phyloP scores from a whole-genome alignment of 2,888 invertebrate species.

The Drosophila affinis region DNA sequence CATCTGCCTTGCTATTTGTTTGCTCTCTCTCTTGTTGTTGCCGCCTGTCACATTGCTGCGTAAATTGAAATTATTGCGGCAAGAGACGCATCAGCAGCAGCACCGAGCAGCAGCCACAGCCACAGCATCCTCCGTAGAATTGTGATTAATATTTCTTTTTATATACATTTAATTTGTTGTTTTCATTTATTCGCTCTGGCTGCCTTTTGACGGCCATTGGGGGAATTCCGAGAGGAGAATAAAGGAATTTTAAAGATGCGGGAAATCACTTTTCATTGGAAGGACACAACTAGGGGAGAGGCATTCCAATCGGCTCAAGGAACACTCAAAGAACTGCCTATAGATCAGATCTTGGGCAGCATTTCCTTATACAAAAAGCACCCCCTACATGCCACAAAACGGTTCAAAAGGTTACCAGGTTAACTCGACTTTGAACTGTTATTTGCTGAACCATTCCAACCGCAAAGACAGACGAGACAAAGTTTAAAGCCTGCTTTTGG shows the following conservation, averaged over 20 bases:
- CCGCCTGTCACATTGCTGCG: constrained; percentile 71
- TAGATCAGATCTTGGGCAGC: too few species aligned
- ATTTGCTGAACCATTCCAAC: neutral
- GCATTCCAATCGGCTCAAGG: too few species aligned
- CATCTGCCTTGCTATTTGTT: constrained; percentile 52
- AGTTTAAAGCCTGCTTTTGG: neutral
- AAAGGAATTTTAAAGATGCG: neutral
- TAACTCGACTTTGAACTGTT: neutral
- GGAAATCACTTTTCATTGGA: neutral
- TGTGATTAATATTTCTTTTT: constrained; percentile 66
- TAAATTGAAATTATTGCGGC: constrained; percentile 76
- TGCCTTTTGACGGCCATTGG: neutral
- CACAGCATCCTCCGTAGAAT: constrained; percentile 14
- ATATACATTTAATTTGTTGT: constrained; percentile 35
- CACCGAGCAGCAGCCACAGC: constrained; percentile 21
- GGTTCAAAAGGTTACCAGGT: neutral
- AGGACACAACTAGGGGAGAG: neutral
- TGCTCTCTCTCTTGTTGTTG: constrained; percentile 49
- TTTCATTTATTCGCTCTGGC: constrained; percentile 10
- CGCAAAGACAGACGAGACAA: neutral
- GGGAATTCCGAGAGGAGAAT: neutral
- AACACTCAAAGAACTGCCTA: too few species aligned
- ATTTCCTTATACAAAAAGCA: too few species aligned
- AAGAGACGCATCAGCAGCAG: constrained; percentile 38
- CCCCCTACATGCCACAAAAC: neutral